phyloP scores from a whole-genome alignment of 2,888 invertebrate genomes.

The Dugesia japonica region DNA sequence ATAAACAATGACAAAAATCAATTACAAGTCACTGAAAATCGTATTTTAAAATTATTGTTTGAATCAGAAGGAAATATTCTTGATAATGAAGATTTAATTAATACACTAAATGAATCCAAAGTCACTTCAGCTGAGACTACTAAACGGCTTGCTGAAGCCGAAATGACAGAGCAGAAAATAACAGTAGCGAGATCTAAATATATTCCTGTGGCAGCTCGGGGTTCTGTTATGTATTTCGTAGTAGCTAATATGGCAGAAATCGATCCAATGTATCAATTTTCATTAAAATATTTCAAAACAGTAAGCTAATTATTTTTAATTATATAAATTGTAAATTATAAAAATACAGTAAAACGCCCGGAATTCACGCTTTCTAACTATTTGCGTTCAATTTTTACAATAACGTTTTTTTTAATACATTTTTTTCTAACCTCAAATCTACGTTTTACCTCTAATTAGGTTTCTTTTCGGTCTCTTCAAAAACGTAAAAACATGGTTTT shows the following conservation, averaged over 20 bases:
- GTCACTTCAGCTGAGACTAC: constrained; percentile 47
- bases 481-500: too few species aligned
- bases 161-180: constrained; percentile 47
- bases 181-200: constrained; percentile 47
- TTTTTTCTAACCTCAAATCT: too few species aligned
- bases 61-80: constrained; percentile 49
- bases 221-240: constrained; percentile 49
- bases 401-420: too few species aligned
- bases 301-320: constrained; percentile 40
- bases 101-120: constrained; percentile 49
- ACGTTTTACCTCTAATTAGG: too few species aligned
- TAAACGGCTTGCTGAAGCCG: constrained; percentile 46
- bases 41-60: constrained; percentile 48
- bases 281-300: constrained; percentile 49
- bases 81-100: constrained; percentile 48
- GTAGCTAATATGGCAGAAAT: constrained; percentile 48
- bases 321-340: too few species aligned
- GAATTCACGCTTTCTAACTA: too few species aligned
- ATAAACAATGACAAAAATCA: constrained; percentile 49
- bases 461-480: too few species aligned
- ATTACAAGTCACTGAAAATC: constrained; percentile 48
- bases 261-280: constrained; percentile 50
- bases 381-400: too few species aligned
- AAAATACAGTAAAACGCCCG: too few species aligned
- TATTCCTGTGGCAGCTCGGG: constrained; percentile 46